These are phyloP conservation scores for Tenualosa ilisha DNA, from an alignment of 2,797 vertebrate species.

Conservation along the genomic window DNA sequence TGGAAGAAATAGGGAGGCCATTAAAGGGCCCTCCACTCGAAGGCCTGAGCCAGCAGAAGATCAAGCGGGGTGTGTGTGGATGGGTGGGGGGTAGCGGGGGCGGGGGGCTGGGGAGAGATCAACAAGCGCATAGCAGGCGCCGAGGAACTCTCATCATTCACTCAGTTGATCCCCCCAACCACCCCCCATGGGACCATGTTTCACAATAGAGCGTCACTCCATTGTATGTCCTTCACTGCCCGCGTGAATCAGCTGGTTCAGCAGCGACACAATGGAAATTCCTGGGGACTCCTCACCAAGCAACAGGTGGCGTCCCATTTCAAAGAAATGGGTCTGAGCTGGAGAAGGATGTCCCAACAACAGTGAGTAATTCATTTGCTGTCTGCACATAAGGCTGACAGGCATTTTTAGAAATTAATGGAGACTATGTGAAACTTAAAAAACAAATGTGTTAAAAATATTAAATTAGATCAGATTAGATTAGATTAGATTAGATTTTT, in stretches of 20 bases:
- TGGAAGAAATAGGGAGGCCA: conserved; percentile 14
- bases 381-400: background rate
- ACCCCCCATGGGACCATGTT: background rate
- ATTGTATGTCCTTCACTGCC: background rate
- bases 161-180: background rate
- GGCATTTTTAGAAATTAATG: background rate
- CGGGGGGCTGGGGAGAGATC: background rate
- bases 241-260: conserved; percentile 10
- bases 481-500: too few relatives aligned
- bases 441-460: too few relatives aligned
- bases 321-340: background rate
- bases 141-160: background rate
- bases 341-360: background rate
- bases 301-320: background rate
- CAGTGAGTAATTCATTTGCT: background rate
- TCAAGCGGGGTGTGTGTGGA: too few relatives aligned
- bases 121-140: background rate
- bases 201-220: conserved; percentile 1
- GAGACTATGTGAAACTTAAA: too few relatives aligned
- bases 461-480: too few relatives aligned
- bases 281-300: conserved; percentile 3
- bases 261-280: background rate
- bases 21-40: background rate
- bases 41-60: background rate
- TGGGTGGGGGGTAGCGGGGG: too few relatives aligned